Percentiles rank a stretch among this genome's conserved stretches.
phyloP scores from a whole-genome alignment of 2,113 vertebrate species.

The Hipposideros armiger region DNA sequence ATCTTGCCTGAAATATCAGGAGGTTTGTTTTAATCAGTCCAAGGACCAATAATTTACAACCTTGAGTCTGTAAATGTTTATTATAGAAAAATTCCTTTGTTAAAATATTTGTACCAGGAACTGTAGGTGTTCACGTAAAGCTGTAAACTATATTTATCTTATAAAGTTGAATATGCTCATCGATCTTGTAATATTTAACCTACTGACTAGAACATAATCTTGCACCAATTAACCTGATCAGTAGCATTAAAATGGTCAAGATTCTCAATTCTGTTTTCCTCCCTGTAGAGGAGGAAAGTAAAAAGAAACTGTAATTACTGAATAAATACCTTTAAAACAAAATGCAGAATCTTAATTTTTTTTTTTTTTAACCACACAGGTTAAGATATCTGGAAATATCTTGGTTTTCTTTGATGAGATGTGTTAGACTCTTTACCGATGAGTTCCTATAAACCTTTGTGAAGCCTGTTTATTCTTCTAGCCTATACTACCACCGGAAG shows the following conservation, averaged over 20 bases:
- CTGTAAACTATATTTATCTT: slow-evolving; percentile 29
- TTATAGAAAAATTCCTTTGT: slow-evolving; percentile 41
- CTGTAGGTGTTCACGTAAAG: not conserved
- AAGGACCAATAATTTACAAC: slow-evolving; percentile 18
- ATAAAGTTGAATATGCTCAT: slow-evolving; percentile 13
- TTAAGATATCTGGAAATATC: slow-evolving; percentile 1
- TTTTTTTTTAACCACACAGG: slow-evolving; percentile 16
- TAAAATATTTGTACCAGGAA: slow-evolving; percentile 60
- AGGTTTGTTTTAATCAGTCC: slow-evolving; percentile 46
- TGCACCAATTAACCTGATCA: slow-evolving; percentile 37
- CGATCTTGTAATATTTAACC: slow-evolving; percentile 43
- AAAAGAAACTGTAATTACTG: slow-evolving; percentile 16
- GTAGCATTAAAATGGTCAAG: slow-evolving; percentile 2
- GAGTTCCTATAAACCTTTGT: not conserved
- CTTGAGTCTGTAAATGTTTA: not conserved
- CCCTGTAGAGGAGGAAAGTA: not conserved
- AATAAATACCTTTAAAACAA: slow-evolving; percentile 47
- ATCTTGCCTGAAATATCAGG: slow-evolving; percentile 1
- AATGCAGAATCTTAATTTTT: slow-evolving; percentile 42
- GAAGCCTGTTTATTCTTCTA: not conserved
- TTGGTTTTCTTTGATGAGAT: slow-evolving; percentile 32
- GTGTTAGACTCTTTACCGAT: not conserved
- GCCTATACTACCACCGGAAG: not conserved
- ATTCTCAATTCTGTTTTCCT: slow-evolving; percentile 43
- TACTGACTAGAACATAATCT: slow-evolving; percentile 24